A percentile compares a stretch with the other conserved stretches of the same genome.
Evolutionary conservation across 2,113 vertebrate species (phyloP).

Genomic region (Campylomormyrus numenius): DNA sequence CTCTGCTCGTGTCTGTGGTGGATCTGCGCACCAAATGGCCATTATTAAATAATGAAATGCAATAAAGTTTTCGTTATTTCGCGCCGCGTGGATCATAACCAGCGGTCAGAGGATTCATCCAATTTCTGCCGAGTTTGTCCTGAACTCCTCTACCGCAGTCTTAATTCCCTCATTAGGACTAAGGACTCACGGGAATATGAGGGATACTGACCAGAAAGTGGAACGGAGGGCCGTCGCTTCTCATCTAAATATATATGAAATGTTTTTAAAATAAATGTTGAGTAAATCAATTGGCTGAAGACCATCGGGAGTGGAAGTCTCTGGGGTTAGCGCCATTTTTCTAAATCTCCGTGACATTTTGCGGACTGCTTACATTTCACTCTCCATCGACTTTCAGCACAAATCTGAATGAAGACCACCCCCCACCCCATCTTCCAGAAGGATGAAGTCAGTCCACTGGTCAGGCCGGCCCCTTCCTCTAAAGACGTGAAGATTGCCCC

Average conservation of each 20-base stretch:
- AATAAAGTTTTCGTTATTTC: background rate
- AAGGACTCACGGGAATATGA: background rate
- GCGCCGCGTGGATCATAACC: background rate
- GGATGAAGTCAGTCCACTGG: background rate
- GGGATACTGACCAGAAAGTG: background rate
- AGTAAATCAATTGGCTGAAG: background rate
- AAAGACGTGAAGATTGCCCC: background rate
- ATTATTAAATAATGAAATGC: background rate
- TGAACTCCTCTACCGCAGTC: background rate
- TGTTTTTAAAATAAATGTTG: background rate
- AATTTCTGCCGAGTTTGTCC: background rate
- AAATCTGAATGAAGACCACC: background rate
- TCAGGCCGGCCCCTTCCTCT: background rate
- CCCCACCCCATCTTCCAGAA: background rate
- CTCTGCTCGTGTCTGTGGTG: background rate
- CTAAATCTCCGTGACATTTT: background rate
- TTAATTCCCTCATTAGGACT: background rate
- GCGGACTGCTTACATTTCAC: background rate
- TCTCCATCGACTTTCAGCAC: background rate
- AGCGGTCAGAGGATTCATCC: background rate
- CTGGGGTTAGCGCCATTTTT: background rate
- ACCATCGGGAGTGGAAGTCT: background rate
- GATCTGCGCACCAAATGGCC: background rate
- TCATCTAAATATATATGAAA: conserved; percentile 8
- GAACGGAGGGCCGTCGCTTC: background rate